Evolutionary conservation across 2,113 vertebrate species (phyloP).

Genomic region (Ageneiosus marmoratus): DNA sequence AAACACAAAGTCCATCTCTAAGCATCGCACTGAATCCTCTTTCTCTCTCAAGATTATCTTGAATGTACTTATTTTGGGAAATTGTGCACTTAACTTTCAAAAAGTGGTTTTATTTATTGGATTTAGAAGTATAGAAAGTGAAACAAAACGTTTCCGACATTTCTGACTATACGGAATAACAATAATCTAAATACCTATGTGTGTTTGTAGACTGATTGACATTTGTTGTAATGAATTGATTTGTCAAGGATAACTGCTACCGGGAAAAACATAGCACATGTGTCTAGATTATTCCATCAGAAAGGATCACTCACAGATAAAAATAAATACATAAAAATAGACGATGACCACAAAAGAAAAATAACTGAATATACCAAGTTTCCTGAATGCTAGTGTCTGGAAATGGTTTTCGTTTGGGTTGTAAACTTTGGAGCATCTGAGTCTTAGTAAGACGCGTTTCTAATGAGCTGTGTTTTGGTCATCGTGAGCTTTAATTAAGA

Average conservation of each 20-base stretch:
- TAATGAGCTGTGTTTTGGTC: background rate
- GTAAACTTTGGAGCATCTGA: background rate
- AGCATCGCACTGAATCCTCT: background rate
- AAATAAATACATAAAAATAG: background rate
- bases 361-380: background rate
- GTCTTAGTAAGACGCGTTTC: background rate
- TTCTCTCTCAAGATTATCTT: background rate
- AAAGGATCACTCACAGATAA: background rate
- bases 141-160: background rate
- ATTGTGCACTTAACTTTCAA: background rate
- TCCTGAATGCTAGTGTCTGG: background rate
- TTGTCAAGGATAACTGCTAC: background rate
- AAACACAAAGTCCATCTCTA: background rate
- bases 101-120: background rate
- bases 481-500: slow-evolving; percentile 10
- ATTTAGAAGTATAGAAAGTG: background rate
- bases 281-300: background rate
- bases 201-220: no score
- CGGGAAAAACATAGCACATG: background rate
- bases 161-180: background rate
- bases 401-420: background rate
- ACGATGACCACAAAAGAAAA: background rate
- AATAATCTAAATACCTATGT: background rate
- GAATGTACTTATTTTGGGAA: background rate
- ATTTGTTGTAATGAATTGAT: background rate